phyloP scores from a whole-genome alignment of 2,888 invertebrate genomes.

The Arctia plantaginis region DNA sequence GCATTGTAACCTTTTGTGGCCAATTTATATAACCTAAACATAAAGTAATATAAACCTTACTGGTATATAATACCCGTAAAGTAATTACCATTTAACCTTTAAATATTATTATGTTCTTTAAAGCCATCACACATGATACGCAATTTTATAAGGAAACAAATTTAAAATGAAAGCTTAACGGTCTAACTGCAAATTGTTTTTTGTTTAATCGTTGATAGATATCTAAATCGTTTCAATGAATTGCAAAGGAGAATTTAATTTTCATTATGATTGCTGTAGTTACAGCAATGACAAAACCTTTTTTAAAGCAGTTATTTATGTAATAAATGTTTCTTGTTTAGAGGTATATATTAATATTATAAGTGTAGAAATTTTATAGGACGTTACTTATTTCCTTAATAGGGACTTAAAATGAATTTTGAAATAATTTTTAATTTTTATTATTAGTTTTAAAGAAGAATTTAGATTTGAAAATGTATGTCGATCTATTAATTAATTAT shows the following conservation, averaged over 20 bases:
- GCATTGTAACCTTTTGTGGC: no score
- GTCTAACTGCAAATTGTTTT: slow-evolving; percentile 37
- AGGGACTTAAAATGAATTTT: no score
- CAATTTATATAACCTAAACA: not conserved
- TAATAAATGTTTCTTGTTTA: not conserved
- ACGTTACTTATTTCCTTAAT: no score
- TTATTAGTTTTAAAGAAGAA: no score
- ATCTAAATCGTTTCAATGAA: slow-evolving; percentile 37
- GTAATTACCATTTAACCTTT: not conserved
- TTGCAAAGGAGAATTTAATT: slow-evolving; percentile 9
- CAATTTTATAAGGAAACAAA: not conserved
- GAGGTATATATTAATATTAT: no score
- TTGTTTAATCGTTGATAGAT: slow-evolving; percentile 21
- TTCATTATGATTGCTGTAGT: not conserved
- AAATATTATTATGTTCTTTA: not conserved
- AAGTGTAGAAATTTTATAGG: no score
- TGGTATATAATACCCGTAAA: not conserved
- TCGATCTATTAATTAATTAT: no score
- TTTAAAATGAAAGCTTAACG: slow-evolving; percentile 14
- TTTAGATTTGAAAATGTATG: no score
- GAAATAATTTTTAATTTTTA: no score
- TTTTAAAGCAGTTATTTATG: not conserved
- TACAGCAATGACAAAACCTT: not conserved
- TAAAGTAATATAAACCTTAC: no score
- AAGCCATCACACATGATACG: not conserved